These are phyloP conservation scores for Heliconius hortense DNA, from an alignment of 2,888 invertebrate species.

Conservation along the genomic window DNA sequence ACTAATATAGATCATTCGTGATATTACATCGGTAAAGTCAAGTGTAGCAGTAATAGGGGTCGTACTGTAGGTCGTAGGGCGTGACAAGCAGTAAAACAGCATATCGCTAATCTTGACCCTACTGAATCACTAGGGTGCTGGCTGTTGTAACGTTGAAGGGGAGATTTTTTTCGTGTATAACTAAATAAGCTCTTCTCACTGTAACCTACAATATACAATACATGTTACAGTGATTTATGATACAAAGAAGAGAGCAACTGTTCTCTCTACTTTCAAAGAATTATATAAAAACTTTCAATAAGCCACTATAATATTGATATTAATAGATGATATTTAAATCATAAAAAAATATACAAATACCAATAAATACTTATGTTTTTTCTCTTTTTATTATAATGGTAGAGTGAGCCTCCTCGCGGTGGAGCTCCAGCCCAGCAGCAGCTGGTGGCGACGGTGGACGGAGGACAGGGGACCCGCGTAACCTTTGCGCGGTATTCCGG, in stretches of 20 bases:
- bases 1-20: background rate
- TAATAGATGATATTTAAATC: background rate
- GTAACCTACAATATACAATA: no score
- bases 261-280: background rate
- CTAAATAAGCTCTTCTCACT: background rate
- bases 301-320: background rate
- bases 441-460: slow-evolving; percentile 13
- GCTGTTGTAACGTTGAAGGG: background rate
- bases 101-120: background rate
- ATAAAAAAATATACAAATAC: no score
- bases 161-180: background rate
- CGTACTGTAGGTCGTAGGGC: background rate
- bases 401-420: background rate
- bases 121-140: background rate
- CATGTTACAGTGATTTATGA: background rate
- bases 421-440: background rate
- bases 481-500: slow-evolving; percentile 66
- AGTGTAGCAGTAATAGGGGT: background rate
- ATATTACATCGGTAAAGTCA: background rate
- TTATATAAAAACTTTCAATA: background rate
- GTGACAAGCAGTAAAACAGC: background rate
- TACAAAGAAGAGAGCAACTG: background rate
- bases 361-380: background rate
- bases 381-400: background rate
- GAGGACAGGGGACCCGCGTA: slow-evolving; percentile 44